phyloP scores from a whole-genome alignment of 2,888 invertebrate genomes.

The Loripinus fragilis region DNA sequence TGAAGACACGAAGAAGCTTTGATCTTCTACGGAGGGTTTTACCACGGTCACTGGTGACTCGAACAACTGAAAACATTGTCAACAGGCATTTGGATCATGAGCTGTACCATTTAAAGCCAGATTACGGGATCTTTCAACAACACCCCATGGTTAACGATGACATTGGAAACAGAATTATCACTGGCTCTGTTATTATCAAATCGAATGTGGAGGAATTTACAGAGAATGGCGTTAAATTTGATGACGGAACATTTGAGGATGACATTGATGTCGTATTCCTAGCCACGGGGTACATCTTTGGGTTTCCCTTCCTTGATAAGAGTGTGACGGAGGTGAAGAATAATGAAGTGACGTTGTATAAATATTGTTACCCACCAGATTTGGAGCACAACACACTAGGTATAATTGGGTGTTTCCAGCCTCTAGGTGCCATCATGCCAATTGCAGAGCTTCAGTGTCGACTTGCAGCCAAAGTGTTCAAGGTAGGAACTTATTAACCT shows the following conservation, averaged over 20 bases:
- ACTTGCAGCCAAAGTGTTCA: slow-evolving; percentile 82
- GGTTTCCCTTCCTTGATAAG: slow-evolving; percentile 83
- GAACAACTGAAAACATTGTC: slow-evolving; percentile 43
- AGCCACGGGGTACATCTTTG: slow-evolving; percentile 83
- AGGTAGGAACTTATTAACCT: slow-evolving; percentile 63
- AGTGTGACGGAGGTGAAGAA: slow-evolving; percentile 72
- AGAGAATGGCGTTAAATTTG: slow-evolving; percentile 76
- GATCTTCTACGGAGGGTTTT: not conserved
- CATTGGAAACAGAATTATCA: slow-evolving; percentile 82
- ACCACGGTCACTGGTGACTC: slow-evolving; percentile 32
- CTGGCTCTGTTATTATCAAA: slow-evolving; percentile 81
- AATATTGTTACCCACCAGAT: slow-evolving; percentile 83
- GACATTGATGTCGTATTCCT: slow-evolving; percentile 81
- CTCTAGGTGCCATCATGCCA: slow-evolving; percentile 84
- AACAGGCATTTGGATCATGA: slow-evolving; percentile 81
- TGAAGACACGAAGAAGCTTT: slow-evolving; percentile 43
- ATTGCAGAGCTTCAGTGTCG: slow-evolving; percentile 84
- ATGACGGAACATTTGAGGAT: slow-evolving; percentile 76
- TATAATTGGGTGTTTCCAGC: slow-evolving; percentile 84
- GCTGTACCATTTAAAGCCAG: slow-evolving; percentile 81
- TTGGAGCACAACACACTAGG: slow-evolving; percentile 81
- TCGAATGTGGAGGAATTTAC: slow-evolving; percentile 75
- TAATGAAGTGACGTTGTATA: slow-evolving; percentile 81
- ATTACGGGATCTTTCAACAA: slow-evolving; percentile 73
- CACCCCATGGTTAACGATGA: slow-evolving; percentile 84